These are phyloP conservation scores for Drosophila leonis DNA, from an alignment of 2,888 invertebrate genomes.

Conservation along the genomic window DNA sequence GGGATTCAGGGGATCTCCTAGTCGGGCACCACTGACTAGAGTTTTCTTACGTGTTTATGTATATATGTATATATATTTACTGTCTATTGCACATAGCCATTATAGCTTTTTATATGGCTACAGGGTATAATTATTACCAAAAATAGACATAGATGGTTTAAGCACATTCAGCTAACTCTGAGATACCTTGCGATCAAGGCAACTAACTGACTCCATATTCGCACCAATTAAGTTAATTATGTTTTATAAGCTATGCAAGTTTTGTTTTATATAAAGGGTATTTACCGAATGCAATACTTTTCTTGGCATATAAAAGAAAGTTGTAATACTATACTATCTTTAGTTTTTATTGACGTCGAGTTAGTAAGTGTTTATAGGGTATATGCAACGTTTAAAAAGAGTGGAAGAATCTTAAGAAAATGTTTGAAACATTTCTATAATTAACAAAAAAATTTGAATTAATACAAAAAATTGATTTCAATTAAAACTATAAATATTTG, in stretches of 20 bases:
- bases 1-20: too few relatives aligned
- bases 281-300: neutral
- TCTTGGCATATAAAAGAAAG: too few relatives aligned
- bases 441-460: too few relatives aligned
- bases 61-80: too few relatives aligned
- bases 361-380: neutral
- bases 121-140: neutral
- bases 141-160: neutral
- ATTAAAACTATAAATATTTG: neutral
- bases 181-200: neutral
- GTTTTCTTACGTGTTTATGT: too few relatives aligned
- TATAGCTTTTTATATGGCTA: neutral
- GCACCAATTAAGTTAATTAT: neutral
- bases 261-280: neutral
- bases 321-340: too few relatives aligned
- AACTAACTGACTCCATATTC: neutral
- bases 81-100: neutral
- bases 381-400: too few relatives aligned
- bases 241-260: neutral
- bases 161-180: neutral
- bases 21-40: too few relatives aligned
- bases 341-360: too few relatives aligned
- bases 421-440: too few relatives aligned
- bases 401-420: too few relatives aligned
- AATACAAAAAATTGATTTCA: neutral